Conservation (phyloP, 2,797 vertebrate genomes). For the Yasuhikotakia modesta region DNA sequence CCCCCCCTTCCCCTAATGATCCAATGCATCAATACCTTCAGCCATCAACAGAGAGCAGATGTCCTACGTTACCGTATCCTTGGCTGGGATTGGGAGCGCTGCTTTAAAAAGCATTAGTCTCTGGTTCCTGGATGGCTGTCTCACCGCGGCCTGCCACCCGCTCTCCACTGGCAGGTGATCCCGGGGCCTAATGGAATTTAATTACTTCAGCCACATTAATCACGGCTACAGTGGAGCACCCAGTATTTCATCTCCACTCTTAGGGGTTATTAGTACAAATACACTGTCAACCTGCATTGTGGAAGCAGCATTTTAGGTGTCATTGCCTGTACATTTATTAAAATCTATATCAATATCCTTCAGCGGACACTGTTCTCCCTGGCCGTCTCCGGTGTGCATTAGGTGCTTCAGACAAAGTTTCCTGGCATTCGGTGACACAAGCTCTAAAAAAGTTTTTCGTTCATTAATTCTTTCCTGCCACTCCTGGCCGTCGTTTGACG, state of each 20-base stretch:
- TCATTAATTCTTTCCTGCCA: constrained; percentile 66
- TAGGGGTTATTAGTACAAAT: constrained; percentile 98
- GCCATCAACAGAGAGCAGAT: constrained; percentile 86
- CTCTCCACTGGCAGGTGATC: constrained; percentile 84
- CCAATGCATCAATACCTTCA: constrained; percentile 85
- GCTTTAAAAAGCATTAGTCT: constrained; percentile 85
- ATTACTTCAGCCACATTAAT: constrained; percentile 99
- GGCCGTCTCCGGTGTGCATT: too few relatives aligned
- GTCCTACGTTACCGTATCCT: constrained; percentile 85
- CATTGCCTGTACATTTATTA: constrained; percentile 78
- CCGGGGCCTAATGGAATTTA: constrained; percentile 97
- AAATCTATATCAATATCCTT: constrained; percentile 81
- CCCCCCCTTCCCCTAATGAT: constrained; percentile 83
- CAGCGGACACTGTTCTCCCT: constrained; percentile 63
- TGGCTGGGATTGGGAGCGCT: constrained; percentile 80
- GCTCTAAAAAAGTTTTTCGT: constrained; percentile 66
- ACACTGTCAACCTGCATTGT: constrained; percentile 92
- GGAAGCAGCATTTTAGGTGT: constrained; percentile 73
- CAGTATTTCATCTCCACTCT: constrained; percentile 99
- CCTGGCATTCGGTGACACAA: constrained; percentile 57
- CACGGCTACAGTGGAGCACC: constrained; percentile 93
- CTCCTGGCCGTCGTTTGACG: constrained; percentile 42
- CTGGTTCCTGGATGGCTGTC: constrained; percentile 75
- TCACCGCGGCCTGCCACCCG: constrained; percentile 78
- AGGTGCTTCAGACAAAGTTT: constrained; percentile 50